Base-by-base conservation (phyloP, 2,113 vertebrate species). In the Leucopsar rothschildi region DNA sequence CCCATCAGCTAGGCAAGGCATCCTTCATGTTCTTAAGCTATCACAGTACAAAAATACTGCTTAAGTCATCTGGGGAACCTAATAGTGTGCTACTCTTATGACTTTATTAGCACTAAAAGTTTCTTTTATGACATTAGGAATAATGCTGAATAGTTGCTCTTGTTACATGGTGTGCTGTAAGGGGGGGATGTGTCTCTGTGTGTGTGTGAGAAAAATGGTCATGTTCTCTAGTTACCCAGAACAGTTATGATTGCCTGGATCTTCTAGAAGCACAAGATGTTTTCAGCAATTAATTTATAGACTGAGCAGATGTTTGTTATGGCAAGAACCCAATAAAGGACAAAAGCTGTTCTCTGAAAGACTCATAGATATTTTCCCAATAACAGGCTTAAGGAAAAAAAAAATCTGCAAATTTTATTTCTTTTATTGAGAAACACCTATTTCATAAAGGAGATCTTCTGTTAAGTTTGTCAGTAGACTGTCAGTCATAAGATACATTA, bases 281-380 rank as follows among this genome's bases (percentile, higher is more conserved):
- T 91, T 96, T 92, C 59, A 78, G 64, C 84, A 87, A 91, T 91
- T 94, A 95, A 92, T 96, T 96, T 88, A 77, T 93, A 82, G 79
- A 80, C 47, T 63, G 66, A 77, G 39, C 94, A 96, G 88, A 86
- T 95, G 89, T 82, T 87, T 6, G 0, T 86, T 87, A 45, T 95
- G 78, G 87, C 59, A 5, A 90, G 45, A 94, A 92, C 53, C 61
- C 87, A 91, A 12, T 42, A 82, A 90, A 76, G 57, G 28, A 82
- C 40, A 70, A 79, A 84, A 91, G 39, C 27, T 79, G 25, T 76
- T 89, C 42, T 82, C n/a, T 55, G 61, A 76, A 85, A 82, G 42
- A 45, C 12, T 85, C 35, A 6, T 24, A 23, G n/a, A 35, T 76
- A 28, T 79, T 93, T 91, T 92, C 59, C 35, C 23, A 39, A 4